phyloP scores from a whole-genome alignment of 2,888 invertebrate genomes.

The Lycophotia porphyrea region DNA sequence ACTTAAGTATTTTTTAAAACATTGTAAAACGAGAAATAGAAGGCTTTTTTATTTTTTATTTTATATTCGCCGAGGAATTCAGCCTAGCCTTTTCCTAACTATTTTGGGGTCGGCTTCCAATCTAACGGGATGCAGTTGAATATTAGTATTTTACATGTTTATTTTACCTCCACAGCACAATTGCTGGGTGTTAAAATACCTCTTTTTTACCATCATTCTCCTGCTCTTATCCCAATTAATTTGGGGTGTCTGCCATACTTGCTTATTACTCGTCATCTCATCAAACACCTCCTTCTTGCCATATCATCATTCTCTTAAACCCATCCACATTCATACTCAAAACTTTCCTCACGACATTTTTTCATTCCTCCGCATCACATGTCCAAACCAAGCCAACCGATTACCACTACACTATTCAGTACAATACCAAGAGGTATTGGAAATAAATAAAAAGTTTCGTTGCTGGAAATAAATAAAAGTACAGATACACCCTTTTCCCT shows the following conservation, averaged over 20 bases:
- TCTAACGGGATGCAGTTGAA: not conserved
- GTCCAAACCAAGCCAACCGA: not conserved
- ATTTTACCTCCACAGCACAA: not conserved
- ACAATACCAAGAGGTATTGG: too few species aligned
- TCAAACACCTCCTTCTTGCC: not conserved
- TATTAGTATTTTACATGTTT: not conserved
- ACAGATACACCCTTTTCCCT: not conserved
- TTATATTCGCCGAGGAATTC: too few species aligned
- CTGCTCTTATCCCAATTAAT: not conserved
- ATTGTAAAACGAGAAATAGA: too few species aligned
- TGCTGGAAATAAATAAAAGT: not conserved
- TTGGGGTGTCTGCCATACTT: not conserved
- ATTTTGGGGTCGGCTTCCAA: too few species aligned
- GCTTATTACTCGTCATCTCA: not conserved
- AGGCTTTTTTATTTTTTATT: too few species aligned
- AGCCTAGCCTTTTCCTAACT: too few species aligned
- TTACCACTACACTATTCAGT: not conserved
- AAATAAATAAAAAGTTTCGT: too few species aligned
- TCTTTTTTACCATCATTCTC: not conserved
- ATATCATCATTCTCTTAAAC: too few species aligned
- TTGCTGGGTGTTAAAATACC: not conserved
- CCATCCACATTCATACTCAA: not conserved
- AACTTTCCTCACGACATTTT: not conserved
- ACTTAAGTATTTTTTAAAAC: too few species aligned
- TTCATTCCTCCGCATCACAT: not conserved